Percentiles rank a stretch among this genome's conserved stretches.
Conservation (phyloP, 2,113 vertebrate genomes). For the Rutilus rutilus region DNA sequence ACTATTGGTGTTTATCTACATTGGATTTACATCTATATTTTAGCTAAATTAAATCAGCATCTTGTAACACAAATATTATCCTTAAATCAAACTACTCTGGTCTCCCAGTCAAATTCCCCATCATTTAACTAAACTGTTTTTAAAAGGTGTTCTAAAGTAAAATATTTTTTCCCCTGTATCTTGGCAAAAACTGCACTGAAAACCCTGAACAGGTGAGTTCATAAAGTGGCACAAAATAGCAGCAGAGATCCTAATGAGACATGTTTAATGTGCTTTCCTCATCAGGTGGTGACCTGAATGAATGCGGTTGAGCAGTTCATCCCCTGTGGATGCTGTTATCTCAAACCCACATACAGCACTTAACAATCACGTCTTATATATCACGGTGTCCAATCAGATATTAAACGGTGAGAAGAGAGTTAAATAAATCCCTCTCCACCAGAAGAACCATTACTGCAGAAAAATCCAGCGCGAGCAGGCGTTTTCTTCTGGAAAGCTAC, state of each 20-base stretch:
- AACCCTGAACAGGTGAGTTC: background rate
- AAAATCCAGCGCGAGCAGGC: background rate
- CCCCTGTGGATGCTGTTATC: constrained; percentile 35
- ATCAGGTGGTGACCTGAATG: constrained; percentile 25
- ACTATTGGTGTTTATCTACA: constrained; percentile 5
- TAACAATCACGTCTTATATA: constrained; percentile 29
- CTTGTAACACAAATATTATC: background rate
- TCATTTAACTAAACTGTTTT: background rate
- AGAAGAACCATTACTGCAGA: constrained; percentile 17
- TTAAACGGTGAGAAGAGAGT: constrained; percentile 10
- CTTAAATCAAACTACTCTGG: background rate
- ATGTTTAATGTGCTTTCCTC: constrained; percentile 10
- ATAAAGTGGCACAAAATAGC: constrained; percentile 21
- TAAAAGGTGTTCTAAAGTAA: background rate
- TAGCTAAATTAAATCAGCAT: background rate
- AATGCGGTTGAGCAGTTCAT: constrained; percentile 11
- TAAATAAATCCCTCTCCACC: constrained; percentile 19
- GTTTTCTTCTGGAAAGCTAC: background rate
- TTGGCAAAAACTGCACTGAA: background rate
- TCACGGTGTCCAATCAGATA: constrained; percentile 50
- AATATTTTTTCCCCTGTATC: background rate
- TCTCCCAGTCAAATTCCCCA: background rate
- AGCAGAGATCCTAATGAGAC: constrained; percentile 28
- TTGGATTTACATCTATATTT: background rate
- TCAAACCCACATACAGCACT: constrained; percentile 30